Percentiles rank a stretch among this genome's conserved stretches.
Conservation (phyloP, 1,140 invertebrate genomes). For the Pseudomyrmex concolor region DNA sequence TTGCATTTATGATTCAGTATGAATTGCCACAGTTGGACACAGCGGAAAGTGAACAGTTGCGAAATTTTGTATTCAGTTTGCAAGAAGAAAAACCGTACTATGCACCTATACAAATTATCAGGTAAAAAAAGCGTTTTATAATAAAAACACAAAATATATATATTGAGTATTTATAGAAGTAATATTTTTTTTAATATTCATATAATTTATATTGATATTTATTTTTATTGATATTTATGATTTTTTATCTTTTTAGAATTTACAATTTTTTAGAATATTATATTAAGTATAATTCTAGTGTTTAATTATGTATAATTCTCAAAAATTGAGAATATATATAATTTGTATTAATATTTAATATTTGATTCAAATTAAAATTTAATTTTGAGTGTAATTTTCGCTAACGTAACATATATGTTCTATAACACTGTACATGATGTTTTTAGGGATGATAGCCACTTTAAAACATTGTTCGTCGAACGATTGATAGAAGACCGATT, state of each 20-base stretch:
- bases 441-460: constrained; percentile 95
- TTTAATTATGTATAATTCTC: too few relatives aligned
- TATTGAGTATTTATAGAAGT: neutral
- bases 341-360: too few relatives aligned
- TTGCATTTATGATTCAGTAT: constrained; percentile 84
- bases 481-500: constrained; percentile 96
- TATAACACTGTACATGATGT: constrained; percentile 48
- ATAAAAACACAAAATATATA: neutral
- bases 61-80: constrained; percentile 93
- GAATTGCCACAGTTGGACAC: constrained; percentile 93
- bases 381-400: too few relatives aligned
- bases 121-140: constrained; percentile 85
- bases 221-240: constrained; percentile 5
- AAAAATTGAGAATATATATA: too few relatives aligned
- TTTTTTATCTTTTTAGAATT: neutral
- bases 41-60: constrained; percentile 90
- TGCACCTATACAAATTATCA: constrained; percentile 92
- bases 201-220: constrained; percentile 6
- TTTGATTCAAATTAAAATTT: too few relatives aligned
- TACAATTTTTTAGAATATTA: too few relatives aligned
- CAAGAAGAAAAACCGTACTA: constrained; percentile 94
- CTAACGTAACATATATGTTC: neutral
- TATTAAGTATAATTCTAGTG: too few relatives aligned
- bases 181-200: neutral
- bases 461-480: constrained; percentile 93